Evolutionary conservation across 2,888 invertebrate species (phyloP), one percentile per base, ranked within the genome.

Genomic region (Tenthredo notha): DNA sequence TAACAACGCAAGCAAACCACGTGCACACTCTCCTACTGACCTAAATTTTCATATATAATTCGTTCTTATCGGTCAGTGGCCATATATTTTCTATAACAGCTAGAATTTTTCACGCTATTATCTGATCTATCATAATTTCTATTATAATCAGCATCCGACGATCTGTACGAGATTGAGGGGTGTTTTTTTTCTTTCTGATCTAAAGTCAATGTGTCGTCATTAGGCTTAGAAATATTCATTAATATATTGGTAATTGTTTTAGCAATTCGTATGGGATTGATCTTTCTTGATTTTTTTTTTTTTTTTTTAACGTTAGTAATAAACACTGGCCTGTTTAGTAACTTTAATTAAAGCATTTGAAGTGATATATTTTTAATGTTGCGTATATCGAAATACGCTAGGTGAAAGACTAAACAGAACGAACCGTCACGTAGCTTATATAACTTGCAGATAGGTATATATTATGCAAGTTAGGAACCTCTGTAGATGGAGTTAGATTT

Each of bases 1-100:
- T 50, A 77, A 47, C 54, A 29, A 77, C 54, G 50, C 47, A 33
- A 77, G 29, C 18, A 33, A 77, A 12, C 18, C 50, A 54, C 29
- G 18, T 54, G 77, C 50, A 12, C 25, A 77, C 6, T 29, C 21
- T 75, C 18, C 54, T 18, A 77, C 50, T 77, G 77, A 77, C 77
- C 77, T 54, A 33, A 77, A 77, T 77, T 54, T 77, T 54, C 33
- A 33, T 50, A 77, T n/a, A 77, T n/a, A 33, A 33, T 77, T 50
- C 50, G 50, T 77, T 50, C 77, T 77, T 77, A 77, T 77, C 77
- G 77, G 77, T 50, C 29, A 29, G 9, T 33, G 29, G 9, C 54
- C 54, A 18, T 33, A 75, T 75, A 29, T 29, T 10, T 4, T 47
- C 7, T 37, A 37, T 0, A 77, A 25, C 47, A 25, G 75, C 40